Base-by-base conservation (phyloP, 2,888 invertebrate genomes). In the Drosophila peninsularis region DNA sequence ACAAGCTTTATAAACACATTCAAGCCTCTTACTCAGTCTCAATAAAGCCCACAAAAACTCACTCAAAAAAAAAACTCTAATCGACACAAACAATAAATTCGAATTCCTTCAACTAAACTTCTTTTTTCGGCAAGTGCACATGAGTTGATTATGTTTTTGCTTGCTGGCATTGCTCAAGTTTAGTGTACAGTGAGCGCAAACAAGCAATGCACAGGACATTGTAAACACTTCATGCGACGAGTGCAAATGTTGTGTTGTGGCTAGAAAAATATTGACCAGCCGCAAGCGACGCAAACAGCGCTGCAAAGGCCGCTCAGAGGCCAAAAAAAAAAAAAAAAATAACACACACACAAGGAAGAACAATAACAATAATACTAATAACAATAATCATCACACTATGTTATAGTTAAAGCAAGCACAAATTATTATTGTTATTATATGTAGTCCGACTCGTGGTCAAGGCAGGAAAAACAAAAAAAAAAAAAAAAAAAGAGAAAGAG, bases 361-460 rank as follows among this genome's bases (percentile, higher is more conserved):
- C 37, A 67, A 73, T 42, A 72, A 62, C 41, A 74, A 68, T 63
- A 78, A 52, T 32, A 76, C 53, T 64, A 74, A 61, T 64, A 73
- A 78, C 58, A 75, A 72, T 68, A 70, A 69, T 72, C 76, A 74
- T 72, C 76, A 74, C 67, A 73, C 65, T 36, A 47, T 39, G 45
- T 55, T 56, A 32, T 62, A 62, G 62, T 73, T 73, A 60, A 68
- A 37, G 61, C 42, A 32, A 32, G 39, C 49, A 42, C 30, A 44
- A 61, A 52, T 50, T 64, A 52, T 60, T 78, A 71, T 75, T 73
- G 47, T 65, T 71, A 54, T 75, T 56, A n/a, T 55, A 34, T 44
- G 24, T 55, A 32, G 37, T 56, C 10, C 19, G 21, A 32, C 30
- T 45, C 45, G 30, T 19, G 11, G 57, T 30, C 27, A 19, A n/a